Conservation (phyloP, 1,140 invertebrate genomes). For the Planococcus citri region DNA sequence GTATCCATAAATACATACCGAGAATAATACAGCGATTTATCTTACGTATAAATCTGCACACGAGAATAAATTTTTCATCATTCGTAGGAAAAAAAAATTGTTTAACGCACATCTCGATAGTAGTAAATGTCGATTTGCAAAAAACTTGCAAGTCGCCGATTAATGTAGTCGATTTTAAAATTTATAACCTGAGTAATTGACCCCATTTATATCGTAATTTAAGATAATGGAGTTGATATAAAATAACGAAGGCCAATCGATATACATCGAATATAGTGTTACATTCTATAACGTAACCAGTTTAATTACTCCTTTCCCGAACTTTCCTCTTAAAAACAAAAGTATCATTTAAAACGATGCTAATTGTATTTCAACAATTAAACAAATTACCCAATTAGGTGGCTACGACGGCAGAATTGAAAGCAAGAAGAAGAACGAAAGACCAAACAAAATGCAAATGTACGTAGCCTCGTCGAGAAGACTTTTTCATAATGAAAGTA, state of each 20-base stretch:
- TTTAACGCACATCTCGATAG: no score
- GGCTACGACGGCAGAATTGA: neutral
- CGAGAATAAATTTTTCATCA: no score
- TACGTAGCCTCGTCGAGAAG: no score
- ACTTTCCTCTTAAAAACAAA: neutral
- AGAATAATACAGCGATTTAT: no score
- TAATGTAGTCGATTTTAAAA: neutral
- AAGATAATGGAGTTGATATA: conserved; percentile 4
- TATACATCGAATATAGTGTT: neutral
- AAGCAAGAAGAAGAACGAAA: no score
- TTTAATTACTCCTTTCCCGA: neutral
- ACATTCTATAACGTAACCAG: neutral
- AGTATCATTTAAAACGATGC: neutral
- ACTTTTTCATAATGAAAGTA: neutral
- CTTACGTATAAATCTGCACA: no score
- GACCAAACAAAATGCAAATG: neutral
- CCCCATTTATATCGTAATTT: conserved; percentile 3
- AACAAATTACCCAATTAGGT: conserved; percentile 3
- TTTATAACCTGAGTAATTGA: neutral
- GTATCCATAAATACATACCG: no score
- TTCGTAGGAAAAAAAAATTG: no score
- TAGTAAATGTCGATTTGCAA: no score
- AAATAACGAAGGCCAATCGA: conserved; percentile 6
- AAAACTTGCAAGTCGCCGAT: no score
- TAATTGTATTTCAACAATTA: neutral